These are phyloP conservation scores for Plutella xylostella DNA, from an alignment of 2,888 invertebrate species.

Conservation along the genomic window DNA sequence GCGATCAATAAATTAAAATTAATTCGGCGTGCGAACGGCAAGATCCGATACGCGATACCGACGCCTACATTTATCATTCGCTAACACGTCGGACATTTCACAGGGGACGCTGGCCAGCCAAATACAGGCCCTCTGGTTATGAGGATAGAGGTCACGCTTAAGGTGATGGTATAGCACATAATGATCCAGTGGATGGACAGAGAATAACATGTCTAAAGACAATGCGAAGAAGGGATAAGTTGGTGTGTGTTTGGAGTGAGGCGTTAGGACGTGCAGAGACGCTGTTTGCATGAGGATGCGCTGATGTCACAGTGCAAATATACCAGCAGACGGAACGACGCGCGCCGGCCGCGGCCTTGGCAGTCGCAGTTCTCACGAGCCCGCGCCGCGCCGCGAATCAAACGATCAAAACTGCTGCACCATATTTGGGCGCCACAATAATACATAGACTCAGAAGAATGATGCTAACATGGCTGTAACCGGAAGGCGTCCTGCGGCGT, in stretches of 20 bases:
- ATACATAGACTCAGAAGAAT: not conserved
- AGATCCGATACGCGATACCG: slow-evolving; percentile 68
- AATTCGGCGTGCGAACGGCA: slow-evolving; percentile 69
- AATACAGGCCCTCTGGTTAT: slow-evolving; percentile 46
- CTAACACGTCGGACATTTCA: slow-evolving; percentile 68
- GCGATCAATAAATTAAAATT: slow-evolving; percentile 70
- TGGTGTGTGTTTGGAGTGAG: slow-evolving; percentile 42
- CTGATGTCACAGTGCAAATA: slow-evolving; percentile 49
- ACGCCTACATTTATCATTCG: slow-evolving; percentile 71
- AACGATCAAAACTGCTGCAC: not conserved
- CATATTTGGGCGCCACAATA: not conserved
- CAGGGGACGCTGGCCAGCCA: slow-evolving; percentile 39
- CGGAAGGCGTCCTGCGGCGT: slow-evolving; percentile 55
- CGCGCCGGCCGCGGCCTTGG: slow-evolving; percentile 49
- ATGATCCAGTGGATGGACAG: slow-evolving; percentile 50
- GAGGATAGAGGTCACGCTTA: slow-evolving; percentile 36
- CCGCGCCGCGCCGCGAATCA: slow-evolving; percentile 7
- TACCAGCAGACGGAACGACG: slow-evolving; percentile 58
- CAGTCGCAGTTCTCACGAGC: slow-evolving; percentile 37
- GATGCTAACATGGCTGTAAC: slow-evolving; percentile 20
- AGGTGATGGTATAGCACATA: slow-evolving; percentile 45
- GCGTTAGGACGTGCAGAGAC: slow-evolving; percentile 39
- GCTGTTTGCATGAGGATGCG: slow-evolving; percentile 49
- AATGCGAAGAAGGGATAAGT: slow-evolving; percentile 54
- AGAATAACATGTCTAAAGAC: slow-evolving; percentile 62